Conservation (phyloP, 2,888 invertebrate genomes). For the Cheilosia pagana region DNA sequence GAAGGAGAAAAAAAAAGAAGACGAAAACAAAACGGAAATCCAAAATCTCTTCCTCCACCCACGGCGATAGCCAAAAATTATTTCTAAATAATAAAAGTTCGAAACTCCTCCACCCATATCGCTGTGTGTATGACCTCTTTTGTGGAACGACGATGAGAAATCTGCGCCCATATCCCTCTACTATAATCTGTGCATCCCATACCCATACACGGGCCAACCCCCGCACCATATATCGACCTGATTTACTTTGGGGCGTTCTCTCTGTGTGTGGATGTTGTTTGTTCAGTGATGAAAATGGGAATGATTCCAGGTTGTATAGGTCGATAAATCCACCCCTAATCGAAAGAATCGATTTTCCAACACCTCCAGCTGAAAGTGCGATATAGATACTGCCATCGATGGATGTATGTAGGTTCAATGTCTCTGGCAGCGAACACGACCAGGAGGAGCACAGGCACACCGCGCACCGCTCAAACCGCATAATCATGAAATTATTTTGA, state of each 20-base stretch:
- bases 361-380: conserved; percentile 36
- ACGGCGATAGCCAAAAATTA: conserved; percentile 52
- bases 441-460: conserved; percentile 12
- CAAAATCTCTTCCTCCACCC: conserved; percentile 10
- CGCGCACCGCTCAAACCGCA: conserved; percentile 51
- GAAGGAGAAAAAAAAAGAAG: too few species aligned
- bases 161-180: conserved; percentile 32
- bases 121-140: conserved; percentile 43
- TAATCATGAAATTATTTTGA: conserved; percentile 68
- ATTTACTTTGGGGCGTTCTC: conserved; percentile 42
- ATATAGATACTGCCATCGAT: conserved; percentile 30
- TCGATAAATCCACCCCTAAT: conserved; percentile 66
- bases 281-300: conserved; percentile 15
- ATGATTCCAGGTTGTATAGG: conserved; percentile 55
- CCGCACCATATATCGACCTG: conserved; percentile 32
- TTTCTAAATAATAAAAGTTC: conserved; percentile 62
- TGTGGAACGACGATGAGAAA: conserved; percentile 25
- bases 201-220: background rate
- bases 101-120: conserved; percentile 18
- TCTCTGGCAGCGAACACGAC: conserved; percentile 19
- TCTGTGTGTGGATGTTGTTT: conserved; percentile 34
- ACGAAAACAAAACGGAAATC: background rate
- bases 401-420: conserved; percentile 37
- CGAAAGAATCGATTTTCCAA: conserved; percentile 66
- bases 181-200: conserved; percentile 35